A percentile compares a stretch with the other conserved stretches of the same genome.
Conservation (phyloP, 2,113 vertebrate species). For the Electrona antarctica region DNA sequence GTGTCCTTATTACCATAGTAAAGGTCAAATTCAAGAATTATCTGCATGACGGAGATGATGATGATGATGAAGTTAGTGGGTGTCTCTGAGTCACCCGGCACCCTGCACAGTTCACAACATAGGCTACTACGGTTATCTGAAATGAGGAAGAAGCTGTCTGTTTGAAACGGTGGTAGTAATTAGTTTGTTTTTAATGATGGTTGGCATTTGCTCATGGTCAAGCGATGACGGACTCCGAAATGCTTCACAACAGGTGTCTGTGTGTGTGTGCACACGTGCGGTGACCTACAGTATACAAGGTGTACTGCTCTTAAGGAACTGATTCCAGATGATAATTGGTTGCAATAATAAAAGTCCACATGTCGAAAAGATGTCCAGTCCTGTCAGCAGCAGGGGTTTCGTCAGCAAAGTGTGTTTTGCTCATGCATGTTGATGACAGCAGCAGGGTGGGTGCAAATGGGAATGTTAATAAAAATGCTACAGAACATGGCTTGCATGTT, state of each 20-base stretch:
- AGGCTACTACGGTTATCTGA: constrained; percentile 26
- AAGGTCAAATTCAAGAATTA: constrained; percentile 60
- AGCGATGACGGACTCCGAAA: constrained; percentile 51
- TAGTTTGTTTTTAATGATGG: constrained; percentile 45
- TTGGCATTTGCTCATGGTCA: constrained; percentile 53
- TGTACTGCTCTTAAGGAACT: constrained; percentile 63
- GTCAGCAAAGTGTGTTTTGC: constrained; percentile 9
- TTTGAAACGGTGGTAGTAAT: constrained; percentile 24
- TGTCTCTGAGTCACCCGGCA: not conserved
- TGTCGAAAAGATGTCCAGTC: constrained; percentile 34
- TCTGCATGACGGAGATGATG: constrained; percentile 27
- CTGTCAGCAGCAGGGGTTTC: constrained; percentile 40
- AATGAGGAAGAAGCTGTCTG: constrained; percentile 22
- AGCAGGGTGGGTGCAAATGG: constrained; percentile 5
- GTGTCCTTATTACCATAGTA: constrained; percentile 35
- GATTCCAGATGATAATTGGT: constrained; percentile 43
- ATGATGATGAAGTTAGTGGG: constrained; percentile 38
- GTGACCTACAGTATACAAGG: constrained; percentile 75
- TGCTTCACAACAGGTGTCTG: constrained; percentile 15
- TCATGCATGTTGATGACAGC: constrained; percentile 57
- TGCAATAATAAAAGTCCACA: constrained; percentile 20
- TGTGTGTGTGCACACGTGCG: constrained; percentile 21
- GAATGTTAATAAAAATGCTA: constrained; percentile 34
- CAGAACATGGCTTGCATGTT: not conserved
- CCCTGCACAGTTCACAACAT: not conserved